Conservation (phyloP, 2,888 invertebrate species). For the Yponomeuta evonymella region DNA sequence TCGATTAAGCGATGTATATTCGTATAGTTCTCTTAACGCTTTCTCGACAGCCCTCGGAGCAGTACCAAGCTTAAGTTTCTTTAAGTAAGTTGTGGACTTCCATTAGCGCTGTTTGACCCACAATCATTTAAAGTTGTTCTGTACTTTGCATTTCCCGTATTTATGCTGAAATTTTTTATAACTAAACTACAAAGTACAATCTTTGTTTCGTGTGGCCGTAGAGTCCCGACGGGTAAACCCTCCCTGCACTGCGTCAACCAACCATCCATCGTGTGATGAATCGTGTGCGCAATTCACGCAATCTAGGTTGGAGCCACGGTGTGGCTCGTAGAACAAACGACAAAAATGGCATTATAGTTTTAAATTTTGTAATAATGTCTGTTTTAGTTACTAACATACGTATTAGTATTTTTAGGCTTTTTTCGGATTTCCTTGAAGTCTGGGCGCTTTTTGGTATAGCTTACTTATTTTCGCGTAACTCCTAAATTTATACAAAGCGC, state of each 20-base stretch:
- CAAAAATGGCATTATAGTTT: too few species aligned
- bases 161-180: neutral
- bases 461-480: too few species aligned
- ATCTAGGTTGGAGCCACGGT: too few species aligned
- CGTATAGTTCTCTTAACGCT: neutral
- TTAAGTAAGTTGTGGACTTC: neutral
- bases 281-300: neutral
- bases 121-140: too few species aligned
- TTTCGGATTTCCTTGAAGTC: too few species aligned
- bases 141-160: neutral
- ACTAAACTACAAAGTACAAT: neutral
- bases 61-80: neutral
- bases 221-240: neutral
- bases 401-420: too few species aligned
- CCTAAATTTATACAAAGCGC: too few species aligned
- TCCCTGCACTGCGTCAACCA: neutral
- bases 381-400: too few species aligned
- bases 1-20: too few species aligned
- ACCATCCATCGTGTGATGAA: neutral
- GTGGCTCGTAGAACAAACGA: too few species aligned
- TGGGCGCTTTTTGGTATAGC: too few species aligned
- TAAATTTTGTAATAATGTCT: too few species aligned
- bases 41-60: neutral
- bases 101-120: neutral
- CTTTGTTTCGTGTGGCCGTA: neutral